Evolutionary conservation across 2,797 vertebrate species (phyloP).

Genomic region (Rhinichthys osculus): DNA sequence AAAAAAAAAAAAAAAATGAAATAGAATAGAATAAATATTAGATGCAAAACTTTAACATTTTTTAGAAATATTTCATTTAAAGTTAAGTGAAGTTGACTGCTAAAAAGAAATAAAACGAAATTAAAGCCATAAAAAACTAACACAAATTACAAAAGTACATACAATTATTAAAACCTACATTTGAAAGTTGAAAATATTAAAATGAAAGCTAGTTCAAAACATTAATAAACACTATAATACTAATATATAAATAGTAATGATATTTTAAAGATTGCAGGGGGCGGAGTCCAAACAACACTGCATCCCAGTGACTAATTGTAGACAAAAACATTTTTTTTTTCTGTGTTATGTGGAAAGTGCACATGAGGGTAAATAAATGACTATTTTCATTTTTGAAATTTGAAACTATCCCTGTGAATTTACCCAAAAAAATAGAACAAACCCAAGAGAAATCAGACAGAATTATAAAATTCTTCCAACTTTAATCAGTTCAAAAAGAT

Average conservation of each 20-base stretch:
- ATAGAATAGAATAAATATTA: not conserved
- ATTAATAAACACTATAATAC: not conserved
- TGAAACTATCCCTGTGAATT: not conserved
- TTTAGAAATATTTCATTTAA: too few species aligned
- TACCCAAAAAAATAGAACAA: not conserved
- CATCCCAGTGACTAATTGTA: not conserved
- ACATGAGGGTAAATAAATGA: not conserved
- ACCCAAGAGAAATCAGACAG: constrained; percentile 63
- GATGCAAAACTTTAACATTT: too few species aligned
- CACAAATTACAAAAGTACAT: not conserved
- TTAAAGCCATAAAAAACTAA: not conserved
- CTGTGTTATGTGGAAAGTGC: not conserved
- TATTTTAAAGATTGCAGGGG: not conserved
- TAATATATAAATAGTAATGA: not conserved
- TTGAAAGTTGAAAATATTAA: not conserved
- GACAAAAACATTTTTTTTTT: too few species aligned
- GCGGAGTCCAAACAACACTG: not conserved
- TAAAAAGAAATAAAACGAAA: too few species aligned
- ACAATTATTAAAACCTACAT: not conserved
- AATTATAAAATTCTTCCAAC: constrained; percentile 81
- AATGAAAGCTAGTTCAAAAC: not conserved
- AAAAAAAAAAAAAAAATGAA: not conserved
- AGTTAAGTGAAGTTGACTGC: not conserved
- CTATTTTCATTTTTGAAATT: not conserved
- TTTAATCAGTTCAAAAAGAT: constrained; percentile 86